phyloP scores from a whole-genome alignment of 2,797 vertebrate species.

The Myotis vivesi region DNA sequence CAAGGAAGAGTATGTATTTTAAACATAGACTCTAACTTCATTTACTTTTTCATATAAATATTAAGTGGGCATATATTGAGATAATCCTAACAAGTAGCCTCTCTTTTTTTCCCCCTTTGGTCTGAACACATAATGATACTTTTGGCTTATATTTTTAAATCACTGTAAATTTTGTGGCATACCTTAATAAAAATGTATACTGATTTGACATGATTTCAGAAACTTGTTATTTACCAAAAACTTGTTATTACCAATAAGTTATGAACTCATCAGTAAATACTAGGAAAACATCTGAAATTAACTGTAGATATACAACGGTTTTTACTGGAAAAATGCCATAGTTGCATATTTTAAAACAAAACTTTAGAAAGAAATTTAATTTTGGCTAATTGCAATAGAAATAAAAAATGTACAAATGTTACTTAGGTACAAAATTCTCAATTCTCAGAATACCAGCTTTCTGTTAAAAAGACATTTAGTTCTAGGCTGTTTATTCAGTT shows the following conservation, averaged over 20 bases:
- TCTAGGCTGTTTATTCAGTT: background rate
- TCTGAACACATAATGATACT: background rate
- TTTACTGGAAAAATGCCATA: background rate
- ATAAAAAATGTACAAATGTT: background rate
- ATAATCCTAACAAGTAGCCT: background rate
- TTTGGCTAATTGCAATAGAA: background rate
- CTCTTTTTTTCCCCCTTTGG: background rate
- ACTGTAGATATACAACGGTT: background rate
- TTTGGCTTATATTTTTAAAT: no score
- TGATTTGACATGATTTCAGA: background rate
- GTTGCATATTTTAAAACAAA: conserved; percentile 22
- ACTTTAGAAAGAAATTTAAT: background rate
- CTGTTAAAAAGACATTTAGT: background rate
- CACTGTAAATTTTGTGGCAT: background rate
- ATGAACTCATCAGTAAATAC: background rate
- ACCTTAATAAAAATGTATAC: background rate
- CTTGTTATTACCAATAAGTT: background rate
- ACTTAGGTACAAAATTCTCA: background rate
- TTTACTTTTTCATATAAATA: background rate
- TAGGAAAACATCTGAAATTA: background rate
- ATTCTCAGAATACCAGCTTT: background rate
- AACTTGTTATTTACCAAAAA: background rate
- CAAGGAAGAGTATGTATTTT: background rate
- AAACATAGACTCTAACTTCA: background rate
- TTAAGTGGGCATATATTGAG: background rate